Evolutionary conservation across 2,797 vertebrate genomes (phyloP).

Genomic region (Xenops minutus): DNA sequence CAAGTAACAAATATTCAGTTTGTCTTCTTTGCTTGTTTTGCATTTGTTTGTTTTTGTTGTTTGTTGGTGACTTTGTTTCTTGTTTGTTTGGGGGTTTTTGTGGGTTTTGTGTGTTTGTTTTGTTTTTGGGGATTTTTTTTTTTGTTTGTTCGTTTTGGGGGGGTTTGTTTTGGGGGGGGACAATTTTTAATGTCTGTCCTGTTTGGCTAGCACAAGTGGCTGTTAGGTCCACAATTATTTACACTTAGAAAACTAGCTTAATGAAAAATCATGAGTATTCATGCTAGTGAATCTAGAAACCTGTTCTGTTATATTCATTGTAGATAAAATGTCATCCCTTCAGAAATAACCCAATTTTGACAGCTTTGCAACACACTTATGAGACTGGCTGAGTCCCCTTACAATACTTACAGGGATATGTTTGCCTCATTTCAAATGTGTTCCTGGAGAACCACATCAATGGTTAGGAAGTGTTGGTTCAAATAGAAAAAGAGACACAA

Average conservation of each 20-base stretch:
- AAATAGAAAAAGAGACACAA: background rate
- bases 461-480: background rate
- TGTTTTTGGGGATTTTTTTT: background rate
- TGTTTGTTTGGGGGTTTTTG: too few species aligned
- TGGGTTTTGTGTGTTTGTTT: background rate
- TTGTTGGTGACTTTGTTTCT: background rate
- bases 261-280: background rate
- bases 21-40: background rate
- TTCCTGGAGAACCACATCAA: background rate
- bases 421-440: background rate
- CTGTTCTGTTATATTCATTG: rapidly evolving
- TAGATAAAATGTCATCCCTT: background rate
- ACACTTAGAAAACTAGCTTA: background rate
- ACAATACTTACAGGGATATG: rapidly evolving
- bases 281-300: background rate
- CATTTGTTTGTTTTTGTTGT: background rate
- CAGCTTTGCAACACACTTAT: background rate
- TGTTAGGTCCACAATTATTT: background rate
- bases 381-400: background rate
- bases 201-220: background rate
- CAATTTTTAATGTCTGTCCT: background rate
- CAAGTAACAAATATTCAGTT: background rate
- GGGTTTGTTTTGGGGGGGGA: too few species aligned
- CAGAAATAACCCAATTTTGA: background rate
- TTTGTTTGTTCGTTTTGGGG: background rate